A percentile compares a stretch with the other conserved stretches of the same genome.
Evolutionary conservation across 2,113 vertebrate species (phyloP).

Genomic region (Pedetes capensis): DNA sequence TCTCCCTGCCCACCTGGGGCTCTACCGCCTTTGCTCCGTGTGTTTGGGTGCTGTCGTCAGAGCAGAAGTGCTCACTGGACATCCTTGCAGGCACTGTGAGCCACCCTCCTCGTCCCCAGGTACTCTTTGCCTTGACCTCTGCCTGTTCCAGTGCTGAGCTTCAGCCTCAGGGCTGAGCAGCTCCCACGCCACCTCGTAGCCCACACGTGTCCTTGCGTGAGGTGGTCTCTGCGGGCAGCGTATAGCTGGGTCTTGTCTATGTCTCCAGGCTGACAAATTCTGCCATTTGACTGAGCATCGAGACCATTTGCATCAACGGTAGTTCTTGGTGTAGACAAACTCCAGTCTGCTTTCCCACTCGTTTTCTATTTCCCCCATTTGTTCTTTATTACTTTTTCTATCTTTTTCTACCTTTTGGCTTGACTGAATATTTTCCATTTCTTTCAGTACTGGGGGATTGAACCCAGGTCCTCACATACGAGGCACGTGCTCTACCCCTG

Average conservation of each 20-base stretch:
- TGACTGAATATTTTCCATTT: not conserved
- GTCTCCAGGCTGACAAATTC: not conserved
- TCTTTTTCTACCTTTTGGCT: not conserved
- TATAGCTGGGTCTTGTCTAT: not conserved
- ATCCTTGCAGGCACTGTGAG: not conserved
- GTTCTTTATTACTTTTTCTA: not conserved
- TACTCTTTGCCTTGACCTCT: not conserved
- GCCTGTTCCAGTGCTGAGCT: not conserved
- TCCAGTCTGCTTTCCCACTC: not conserved
- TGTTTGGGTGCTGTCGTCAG: not conserved
- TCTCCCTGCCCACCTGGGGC: not conserved
- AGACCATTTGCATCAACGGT: not conserved
- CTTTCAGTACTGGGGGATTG: no score
- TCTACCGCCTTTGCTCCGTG: not conserved
- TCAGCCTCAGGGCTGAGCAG: not conserved
- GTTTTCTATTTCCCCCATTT: not conserved
- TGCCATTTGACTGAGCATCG: not conserved
- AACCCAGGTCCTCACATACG: no score
- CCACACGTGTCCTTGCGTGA: not conserved
- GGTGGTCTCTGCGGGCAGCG: not conserved
- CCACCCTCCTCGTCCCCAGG: no score
- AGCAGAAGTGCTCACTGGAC: not conserved
- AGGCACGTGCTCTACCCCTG: no score
- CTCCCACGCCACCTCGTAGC: not conserved
- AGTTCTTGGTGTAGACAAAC: no score